phyloP scores from a whole-genome alignment of 2,797 vertebrate genomes.

The Muraenolepis orangiensis region DNA sequence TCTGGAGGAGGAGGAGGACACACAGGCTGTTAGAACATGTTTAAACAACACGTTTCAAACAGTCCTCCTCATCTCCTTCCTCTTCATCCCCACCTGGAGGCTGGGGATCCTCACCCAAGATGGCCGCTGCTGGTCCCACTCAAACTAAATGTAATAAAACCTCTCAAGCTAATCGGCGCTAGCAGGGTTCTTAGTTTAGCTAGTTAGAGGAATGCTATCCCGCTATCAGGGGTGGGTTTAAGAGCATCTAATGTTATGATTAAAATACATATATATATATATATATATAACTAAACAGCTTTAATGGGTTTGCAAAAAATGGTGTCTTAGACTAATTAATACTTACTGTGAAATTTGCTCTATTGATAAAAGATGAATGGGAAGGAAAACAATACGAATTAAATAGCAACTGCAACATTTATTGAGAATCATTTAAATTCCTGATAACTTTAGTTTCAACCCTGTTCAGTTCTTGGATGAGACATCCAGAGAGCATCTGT shows the following conservation, averaged over 20 bases:
- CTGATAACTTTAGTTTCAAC: too few species aligned
- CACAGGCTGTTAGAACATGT: not conserved
- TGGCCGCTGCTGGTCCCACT: not conserved
- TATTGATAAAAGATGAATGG: constrained; percentile 47
- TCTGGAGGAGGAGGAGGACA: constrained; percentile 50
- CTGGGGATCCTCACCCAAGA: not conserved
- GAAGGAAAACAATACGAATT: constrained; percentile 28
- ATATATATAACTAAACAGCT: not conserved
- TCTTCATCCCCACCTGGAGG: too few species aligned
- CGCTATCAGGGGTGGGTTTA: not conserved
- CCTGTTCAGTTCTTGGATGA: too few species aligned
- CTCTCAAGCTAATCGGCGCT: not conserved
- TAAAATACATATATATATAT: too few species aligned
- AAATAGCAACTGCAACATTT: not conserved
- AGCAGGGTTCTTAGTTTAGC: not conserved
- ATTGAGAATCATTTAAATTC: too few species aligned
- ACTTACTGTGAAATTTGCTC: constrained; percentile 74
- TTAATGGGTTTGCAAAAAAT: too few species aligned
- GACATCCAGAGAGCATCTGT: too few species aligned
- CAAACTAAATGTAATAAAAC: not conserved
- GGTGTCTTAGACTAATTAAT: constrained; percentile 28
- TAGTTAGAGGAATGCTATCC: not conserved
- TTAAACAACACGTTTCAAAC: not conserved
- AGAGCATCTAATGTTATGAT: not conserved
- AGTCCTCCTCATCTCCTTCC: not conserved